phyloP scores from a whole-genome alignment of 37 sponge, comb jelly and placozoan genomes.

The Spongia lamella region DNA sequence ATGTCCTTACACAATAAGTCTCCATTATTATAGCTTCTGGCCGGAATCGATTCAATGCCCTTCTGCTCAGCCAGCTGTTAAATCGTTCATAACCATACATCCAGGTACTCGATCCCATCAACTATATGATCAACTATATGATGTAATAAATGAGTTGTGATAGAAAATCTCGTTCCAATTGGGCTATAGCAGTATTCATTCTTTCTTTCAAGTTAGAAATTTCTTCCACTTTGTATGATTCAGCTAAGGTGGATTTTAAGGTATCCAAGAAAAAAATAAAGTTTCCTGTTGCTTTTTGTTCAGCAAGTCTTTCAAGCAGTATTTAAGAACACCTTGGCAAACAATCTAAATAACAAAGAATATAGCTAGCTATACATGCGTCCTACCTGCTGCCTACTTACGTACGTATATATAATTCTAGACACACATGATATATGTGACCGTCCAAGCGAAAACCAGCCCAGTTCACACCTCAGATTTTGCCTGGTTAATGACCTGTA shows the following conservation, averaged over 20 bases:
- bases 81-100: conserved; percentile 34
- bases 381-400: no score
- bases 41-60: conserved; percentile 8
- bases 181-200: conserved; percentile 12
- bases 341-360: no score
- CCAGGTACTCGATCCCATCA: conserved; percentile 21
- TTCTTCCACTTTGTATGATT: neutral
- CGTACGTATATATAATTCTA: no score
- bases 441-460: no score
- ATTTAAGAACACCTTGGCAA: conserved; percentile 16
- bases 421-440: no score
- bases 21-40: conserved; percentile 37
- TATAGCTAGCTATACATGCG: no score
- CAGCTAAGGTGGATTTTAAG: neutral
- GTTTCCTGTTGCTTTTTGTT: conserved; percentile 11
- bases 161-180: conserved; percentile 33
- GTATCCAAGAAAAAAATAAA: conserved; percentile 14
- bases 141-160: conserved; percentile 22
- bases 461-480: no score
- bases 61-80: conserved; percentile 25
- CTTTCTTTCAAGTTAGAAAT: neutral
- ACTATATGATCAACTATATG: conserved; percentile 15
- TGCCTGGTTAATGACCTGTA: no score
- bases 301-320: conserved; percentile 21
- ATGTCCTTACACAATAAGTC: conserved; percentile 25